Percentiles rank a stretch among this genome's conserved stretches.
phyloP scores from a whole-genome alignment of 2,888 invertebrate species.

The Biston betularia region DNA sequence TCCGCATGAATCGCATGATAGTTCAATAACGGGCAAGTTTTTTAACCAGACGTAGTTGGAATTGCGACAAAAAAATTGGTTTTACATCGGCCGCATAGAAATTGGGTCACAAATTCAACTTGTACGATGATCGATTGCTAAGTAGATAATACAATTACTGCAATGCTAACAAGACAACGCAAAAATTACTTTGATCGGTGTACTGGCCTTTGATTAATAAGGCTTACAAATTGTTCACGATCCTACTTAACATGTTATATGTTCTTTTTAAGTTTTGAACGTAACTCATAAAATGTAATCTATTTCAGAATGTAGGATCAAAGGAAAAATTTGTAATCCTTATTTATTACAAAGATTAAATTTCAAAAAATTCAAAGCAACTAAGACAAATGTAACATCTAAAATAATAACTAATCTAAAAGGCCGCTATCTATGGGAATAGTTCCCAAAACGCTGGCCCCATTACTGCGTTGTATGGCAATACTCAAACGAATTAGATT shows the following conservation, averaged over 20 bases:
- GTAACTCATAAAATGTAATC: neutral
- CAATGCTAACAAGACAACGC: constrained; percentile 43
- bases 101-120: constrained; percentile 61
- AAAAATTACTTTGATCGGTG: constrained; percentile 4
- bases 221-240: constrained; percentile 12
- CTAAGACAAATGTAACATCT: no score
- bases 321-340: no score
- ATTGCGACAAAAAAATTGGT: constrained; percentile 63
- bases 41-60: constrained; percentile 61
- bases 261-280: neutral
- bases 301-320: neutral
- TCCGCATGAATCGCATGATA: constrained; percentile 51
- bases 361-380: no score
- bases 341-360: no score
- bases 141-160: constrained; percentile 53
- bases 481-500: no score
- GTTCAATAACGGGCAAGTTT: constrained; percentile 68
- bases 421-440: no score
- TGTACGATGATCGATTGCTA: constrained; percentile 51
- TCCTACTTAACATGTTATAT: neutral
- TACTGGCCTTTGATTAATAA: neutral
- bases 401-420: no score
- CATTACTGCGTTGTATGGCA: no score
- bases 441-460: no score
- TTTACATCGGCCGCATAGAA: constrained; percentile 58